A percentile compares a stretch with the other conserved stretches of the same genome.
These are phyloP conservation scores for Meriones unguiculatus DNA, from an alignment of 2,113 vertebrate species.

Conservation along the genomic window DNA sequence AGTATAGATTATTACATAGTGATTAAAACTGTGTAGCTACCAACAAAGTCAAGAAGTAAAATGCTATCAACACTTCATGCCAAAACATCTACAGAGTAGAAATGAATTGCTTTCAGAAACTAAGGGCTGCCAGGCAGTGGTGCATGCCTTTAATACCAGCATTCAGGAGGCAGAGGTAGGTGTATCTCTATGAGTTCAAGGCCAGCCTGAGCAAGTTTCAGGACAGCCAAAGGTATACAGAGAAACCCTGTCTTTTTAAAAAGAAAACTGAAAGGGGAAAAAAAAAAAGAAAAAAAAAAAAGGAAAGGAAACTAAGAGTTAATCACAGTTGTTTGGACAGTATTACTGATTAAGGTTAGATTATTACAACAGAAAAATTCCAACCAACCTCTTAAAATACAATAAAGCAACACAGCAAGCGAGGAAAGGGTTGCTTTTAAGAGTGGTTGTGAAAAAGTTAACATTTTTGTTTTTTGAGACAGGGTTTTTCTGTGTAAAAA, in stretches of 20 bases:
- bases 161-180: no score
- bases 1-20: slow-evolving; percentile 23
- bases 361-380: slow-evolving; percentile 45
- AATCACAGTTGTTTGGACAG: slow-evolving; percentile 43
- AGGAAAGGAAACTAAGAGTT: neutral
- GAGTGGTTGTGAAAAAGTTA: neutral
- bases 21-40: neutral
- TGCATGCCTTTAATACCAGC: no score
- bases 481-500: no score
- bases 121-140: neutral
- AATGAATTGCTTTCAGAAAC: slow-evolving; percentile 43
- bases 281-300: neutral
- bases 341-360: slow-evolving; percentile 55
- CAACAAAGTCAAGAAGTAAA: slow-evolving; percentile 15
- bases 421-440: neutral
- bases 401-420: slow-evolving; percentile 50
- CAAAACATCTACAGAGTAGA: slow-evolving; percentile 19
- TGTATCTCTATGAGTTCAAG: no score
- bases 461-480: no score
- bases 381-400: slow-evolving; percentile 22
- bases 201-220: no score
- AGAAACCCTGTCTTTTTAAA: neutral
- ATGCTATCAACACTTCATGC: neutral
- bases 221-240: no score
- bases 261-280: no score